Evolutionary conservation across 2,113 vertebrate genomes (phyloP).

Genomic region (Tricholaema leucomelas): DNA sequence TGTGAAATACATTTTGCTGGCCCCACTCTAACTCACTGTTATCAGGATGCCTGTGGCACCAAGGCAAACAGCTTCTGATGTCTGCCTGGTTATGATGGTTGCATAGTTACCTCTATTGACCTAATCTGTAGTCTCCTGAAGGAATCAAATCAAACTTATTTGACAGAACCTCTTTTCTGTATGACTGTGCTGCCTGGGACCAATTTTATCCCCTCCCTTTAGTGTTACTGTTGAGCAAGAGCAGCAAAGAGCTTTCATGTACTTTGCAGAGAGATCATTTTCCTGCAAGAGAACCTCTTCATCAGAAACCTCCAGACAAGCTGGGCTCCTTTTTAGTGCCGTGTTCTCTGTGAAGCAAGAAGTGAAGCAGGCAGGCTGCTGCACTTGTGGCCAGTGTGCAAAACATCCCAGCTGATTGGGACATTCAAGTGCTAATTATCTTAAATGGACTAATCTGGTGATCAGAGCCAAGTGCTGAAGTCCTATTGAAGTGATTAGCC

Average conservation of each 20-base stretch:
- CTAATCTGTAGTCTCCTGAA: background rate
- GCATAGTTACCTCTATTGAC: background rate
- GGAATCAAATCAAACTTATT: background rate
- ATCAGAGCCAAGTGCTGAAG: background rate
- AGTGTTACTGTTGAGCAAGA: background rate
- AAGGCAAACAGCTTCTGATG: background rate
- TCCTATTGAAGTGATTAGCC: background rate
- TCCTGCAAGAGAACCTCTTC: background rate
- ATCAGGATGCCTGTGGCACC: slow-evolving; percentile 12
- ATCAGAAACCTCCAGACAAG: background rate
- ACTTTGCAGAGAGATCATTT: background rate
- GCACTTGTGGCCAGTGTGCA: background rate
- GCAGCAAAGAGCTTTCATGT: background rate
- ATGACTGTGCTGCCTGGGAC: background rate
- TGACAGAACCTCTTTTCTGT: background rate
- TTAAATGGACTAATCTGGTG: background rate
- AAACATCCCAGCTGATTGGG: background rate
- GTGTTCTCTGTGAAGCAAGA: too few species aligned
- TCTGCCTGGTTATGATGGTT: slow-evolving; percentile 1
- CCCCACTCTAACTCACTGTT: background rate
- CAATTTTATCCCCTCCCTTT: background rate
- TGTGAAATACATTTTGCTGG: background rate
- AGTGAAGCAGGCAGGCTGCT: too few species aligned
- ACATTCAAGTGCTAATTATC: slow-evolving; percentile 9
- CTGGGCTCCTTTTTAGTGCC: background rate